Base-by-base conservation (phyloP, 2,797 vertebrate species). In the Chiroxiphia lanceolata region DNA sequence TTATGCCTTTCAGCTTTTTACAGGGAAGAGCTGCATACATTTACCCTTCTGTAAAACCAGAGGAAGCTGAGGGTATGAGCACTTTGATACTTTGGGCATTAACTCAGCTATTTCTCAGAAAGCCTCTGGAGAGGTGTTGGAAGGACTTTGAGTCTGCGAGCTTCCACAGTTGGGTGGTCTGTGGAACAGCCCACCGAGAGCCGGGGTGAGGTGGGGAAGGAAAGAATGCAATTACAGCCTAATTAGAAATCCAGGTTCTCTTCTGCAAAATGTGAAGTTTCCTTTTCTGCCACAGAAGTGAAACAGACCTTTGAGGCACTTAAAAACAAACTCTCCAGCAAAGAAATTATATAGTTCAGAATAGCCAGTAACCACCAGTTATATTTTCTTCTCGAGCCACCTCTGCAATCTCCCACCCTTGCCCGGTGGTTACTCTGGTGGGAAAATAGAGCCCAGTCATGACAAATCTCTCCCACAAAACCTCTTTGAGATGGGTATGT, bases 191-290 rank as follows among this genome's bases (percentile, higher is more conserved):
- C 90, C 70, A 72, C 64, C 2, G n/a, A 50, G 67, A 87, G 74
- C 83, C 51, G 0, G 29, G 45, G 71, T 60, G 91, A 85, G 34
- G 53, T 78, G 89, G 29, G 79, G 68, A 72, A 84, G 94, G 95
- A 95, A 97, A 92, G 95, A 96, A 95, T 95, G 94, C 94, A 96
- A 93, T 97, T 95, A 89, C 40, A 71, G 64, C 60, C 87, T 94
- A 95, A 95, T 96, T 96, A 94, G 90, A 96, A 95, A 97, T 85
- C 93, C 94, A 96, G 96, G 75, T 77, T 94, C 84, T 81, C 48
- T 40, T 82, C 69, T 94, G 84, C 75, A 77, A 83, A 80, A 87
- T 31, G 53, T 54, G 48, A 34, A 26, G 65, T 95, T 97, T 91
- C 90, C 64, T 89, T 95, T 96, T 83, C 87, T 96, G 83, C 76